phyloP scores from a whole-genome alignment of 2,888 invertebrate species.

The Lepidochrysops patricia region DNA sequence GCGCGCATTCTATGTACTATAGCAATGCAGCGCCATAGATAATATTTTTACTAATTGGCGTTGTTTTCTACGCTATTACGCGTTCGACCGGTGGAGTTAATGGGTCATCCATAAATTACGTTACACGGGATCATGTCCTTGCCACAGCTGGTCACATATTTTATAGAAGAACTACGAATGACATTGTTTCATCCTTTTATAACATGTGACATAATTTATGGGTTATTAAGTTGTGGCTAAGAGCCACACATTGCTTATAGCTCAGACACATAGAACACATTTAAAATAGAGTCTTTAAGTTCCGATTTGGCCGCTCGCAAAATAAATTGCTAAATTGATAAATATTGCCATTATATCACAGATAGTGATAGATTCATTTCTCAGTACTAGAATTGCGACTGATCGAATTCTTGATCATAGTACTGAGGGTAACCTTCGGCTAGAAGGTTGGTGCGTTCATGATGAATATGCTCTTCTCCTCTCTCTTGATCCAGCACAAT shows the following conservation, averaged over 20 bases:
- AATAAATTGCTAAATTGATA: neutral
- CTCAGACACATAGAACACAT: neutral
- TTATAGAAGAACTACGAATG: too few relatives aligned
- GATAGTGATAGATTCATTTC: conserved; percentile 20
- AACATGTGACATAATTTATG: too few relatives aligned
- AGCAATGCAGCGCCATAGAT: too few relatives aligned
- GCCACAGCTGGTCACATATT: too few relatives aligned
- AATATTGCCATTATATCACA: conserved; percentile 16
- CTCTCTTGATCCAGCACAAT: conserved; percentile 94
- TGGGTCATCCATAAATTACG: too few relatives aligned
- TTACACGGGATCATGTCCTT: too few relatives aligned
- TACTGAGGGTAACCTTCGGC: conserved; percentile 46
- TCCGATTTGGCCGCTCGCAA: neutral
- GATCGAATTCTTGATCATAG: conserved; percentile 45
- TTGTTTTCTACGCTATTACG: neutral
- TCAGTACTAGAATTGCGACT: conserved; percentile 37
- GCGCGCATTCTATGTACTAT: too few relatives aligned
- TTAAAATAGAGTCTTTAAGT: neutral
- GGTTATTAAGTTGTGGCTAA: too few relatives aligned
- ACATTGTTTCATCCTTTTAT: too few relatives aligned
- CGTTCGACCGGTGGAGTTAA: neutral
- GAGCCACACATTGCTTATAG: too few relatives aligned
- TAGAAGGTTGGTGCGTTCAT: conserved; percentile 87
- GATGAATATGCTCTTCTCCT: conserved; percentile 93
- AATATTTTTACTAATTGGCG: neutral